Percentiles rank a stretch among this genome's conserved stretches.
Evolutionary conservation across 2,888 invertebrate species (phyloP).

Genomic region (Morpho deidamia): DNA sequence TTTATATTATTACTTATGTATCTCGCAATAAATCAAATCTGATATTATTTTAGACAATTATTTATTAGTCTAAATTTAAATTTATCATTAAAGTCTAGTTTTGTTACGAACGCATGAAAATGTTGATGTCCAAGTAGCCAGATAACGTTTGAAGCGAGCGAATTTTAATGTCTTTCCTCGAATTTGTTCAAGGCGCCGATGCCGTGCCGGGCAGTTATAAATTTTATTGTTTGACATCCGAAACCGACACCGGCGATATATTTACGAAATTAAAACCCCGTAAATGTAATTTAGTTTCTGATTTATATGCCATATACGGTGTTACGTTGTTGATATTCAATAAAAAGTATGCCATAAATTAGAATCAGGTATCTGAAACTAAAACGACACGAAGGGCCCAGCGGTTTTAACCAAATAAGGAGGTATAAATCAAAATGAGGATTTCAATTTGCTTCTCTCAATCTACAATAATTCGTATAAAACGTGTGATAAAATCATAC

Average conservation of each 20-base stretch:
- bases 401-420: no score
- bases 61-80: no score
- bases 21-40: no score
- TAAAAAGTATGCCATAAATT: not conserved
- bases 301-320: constrained; percentile 1
- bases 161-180: constrained; percentile 7
- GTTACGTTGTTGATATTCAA: not conserved
- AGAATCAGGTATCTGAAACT: not conserved
- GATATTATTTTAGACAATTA: no score
- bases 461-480: no score
- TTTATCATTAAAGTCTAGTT: no score
- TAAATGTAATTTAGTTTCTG: constrained; percentile 7
- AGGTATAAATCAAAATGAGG: no score
- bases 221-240: constrained; percentile 8
- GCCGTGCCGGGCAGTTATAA: constrained; percentile 14
- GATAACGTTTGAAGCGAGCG: constrained; percentile 1
- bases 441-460: not conserved
- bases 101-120: no score
- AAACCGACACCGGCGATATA: constrained; percentile 4
- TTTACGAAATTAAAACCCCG: constrained; percentile 3
- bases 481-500: not conserved
- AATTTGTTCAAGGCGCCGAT: constrained; percentile 3
- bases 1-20: no score
- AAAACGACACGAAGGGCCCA: not conserved
- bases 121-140: not conserved